Evolutionary conservation across 2,113 vertebrate species (phyloP).

Genomic region (Macrotis lagotis): DNA sequence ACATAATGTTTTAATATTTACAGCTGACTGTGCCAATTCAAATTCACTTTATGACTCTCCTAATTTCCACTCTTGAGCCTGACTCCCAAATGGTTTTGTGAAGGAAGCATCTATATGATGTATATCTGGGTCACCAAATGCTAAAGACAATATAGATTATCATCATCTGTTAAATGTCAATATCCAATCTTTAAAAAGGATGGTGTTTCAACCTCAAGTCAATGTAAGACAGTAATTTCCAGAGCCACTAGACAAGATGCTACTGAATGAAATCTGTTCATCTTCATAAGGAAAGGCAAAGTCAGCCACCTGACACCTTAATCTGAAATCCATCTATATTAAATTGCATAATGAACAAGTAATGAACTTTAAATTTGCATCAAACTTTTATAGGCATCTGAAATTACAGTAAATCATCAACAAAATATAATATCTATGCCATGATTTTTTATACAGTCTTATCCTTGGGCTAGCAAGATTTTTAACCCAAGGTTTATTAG

Average conservation of each 20-base stretch:
- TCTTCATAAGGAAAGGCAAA: neutral
- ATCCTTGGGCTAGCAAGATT: neutral
- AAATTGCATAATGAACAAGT: neutral
- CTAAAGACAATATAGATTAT: neutral
- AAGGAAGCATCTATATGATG: neutral
- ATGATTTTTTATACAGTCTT: neutral
- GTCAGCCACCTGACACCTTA: neutral
- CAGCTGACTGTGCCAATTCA: neutral
- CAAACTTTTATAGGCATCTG: neutral
- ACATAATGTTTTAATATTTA: neutral
- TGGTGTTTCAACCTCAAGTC: neutral
- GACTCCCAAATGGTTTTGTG: neutral
- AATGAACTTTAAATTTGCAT: neutral
- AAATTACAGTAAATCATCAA: neutral
- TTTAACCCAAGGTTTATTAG: neutral
- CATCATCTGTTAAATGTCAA: neutral
- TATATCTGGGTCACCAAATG: constrained; percentile 1
- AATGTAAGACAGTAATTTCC: neutral
- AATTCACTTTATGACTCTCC: neutral
- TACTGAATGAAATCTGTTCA: neutral
- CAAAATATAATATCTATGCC: neutral
- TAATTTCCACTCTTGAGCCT: neutral
- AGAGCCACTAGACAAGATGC: neutral
- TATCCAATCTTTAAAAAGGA: neutral
- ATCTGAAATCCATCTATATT: neutral